Evolutionary conservation across 2,888 invertebrate species (phyloP).

Genomic region (Andricus curvator): DNA sequence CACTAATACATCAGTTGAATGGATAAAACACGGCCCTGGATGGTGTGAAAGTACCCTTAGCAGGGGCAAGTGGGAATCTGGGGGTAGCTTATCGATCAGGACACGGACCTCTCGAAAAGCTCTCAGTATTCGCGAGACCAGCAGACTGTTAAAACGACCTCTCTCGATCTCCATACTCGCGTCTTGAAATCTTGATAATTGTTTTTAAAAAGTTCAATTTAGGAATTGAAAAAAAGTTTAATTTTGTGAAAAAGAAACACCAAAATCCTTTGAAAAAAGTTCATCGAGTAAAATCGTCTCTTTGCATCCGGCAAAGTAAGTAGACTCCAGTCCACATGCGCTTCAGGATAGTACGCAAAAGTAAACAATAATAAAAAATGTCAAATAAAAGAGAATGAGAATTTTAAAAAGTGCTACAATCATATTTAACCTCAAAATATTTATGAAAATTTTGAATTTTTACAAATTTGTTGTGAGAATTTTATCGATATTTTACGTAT

Average conservation of each 20-base stretch:
- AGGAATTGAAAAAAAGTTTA: constrained; percentile 19
- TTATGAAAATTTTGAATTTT: background rate
- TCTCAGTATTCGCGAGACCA: constrained; percentile 74
- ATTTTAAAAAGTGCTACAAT: background rate
- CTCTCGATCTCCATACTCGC: constrained; percentile 49
- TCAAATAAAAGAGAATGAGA: background rate
- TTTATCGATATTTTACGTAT: background rate
- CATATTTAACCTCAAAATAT: background rate
- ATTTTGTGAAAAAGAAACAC: constrained; percentile 32
- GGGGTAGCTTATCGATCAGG: constrained; percentile 74
- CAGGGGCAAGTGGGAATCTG: constrained; percentile 61
- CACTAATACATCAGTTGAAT: background rate
- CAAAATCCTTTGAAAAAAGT: background rate
- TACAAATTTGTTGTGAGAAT: background rate
- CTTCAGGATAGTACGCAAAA: background rate
- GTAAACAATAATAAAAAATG: background rate
- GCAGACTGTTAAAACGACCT: constrained; percentile 68
- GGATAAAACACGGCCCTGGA: constrained; percentile 30
- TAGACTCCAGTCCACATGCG: background rate
- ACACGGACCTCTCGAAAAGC: constrained; percentile 66
- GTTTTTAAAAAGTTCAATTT: constrained; percentile 43
- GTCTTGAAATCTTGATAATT: constrained; percentile 25
- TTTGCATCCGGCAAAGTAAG: constrained; percentile 45
- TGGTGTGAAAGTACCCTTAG: constrained; percentile 63
- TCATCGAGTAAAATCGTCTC: constrained; percentile 25